Evolutionary conservation across 2,888 invertebrate genomes (phyloP), one percentile per base, ranked within the genome.

Genomic region (Hoplodrina ambigua): DNA sequence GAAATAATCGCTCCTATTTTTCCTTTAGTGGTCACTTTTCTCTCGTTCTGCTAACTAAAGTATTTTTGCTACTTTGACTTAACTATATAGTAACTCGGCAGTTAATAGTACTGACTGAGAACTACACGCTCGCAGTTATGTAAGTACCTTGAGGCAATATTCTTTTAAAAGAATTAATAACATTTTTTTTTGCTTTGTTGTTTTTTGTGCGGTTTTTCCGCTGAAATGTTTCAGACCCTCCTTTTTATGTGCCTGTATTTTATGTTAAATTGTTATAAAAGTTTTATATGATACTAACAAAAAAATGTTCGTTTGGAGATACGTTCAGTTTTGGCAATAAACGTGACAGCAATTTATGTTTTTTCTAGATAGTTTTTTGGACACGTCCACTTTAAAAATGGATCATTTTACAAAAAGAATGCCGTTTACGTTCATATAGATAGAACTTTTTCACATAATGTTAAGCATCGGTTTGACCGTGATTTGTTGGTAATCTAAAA

Each of bases 91-190:
- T 79, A 76, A 77, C 55, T 81, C 65, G 68, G 66, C 71, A 79
- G 69, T 78, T 76, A 76, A 63, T 57, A 75, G 59, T 62, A 53
- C 66, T 53, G 46, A 53, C 66, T 53, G 46, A 55, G 56, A 71
- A 80, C 52, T 64, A 57, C 63, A 25, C 49, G 46, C 41, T 64
- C 17, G 53, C 20, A 71, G 56, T 19, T 33, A 15, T 56, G 49
- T n/a, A n/a, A n/a, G n/a, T 65, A 63, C 64, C 78, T 71, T 69
- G 19, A 63, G 70, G 71, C 61, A 54, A 72, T 64, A 72, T 74
- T 75, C 57, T 56, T 74, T 72, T 76, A 60, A 65, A 75, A 75
- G 25, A 78, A 79, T 81, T 83, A 83, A 75, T 78, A 77, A 70
- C 52, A 78, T 65, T 74, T 72, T 52, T 71, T 65, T 69, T 66